phyloP scores from a whole-genome alignment of 2,797 vertebrate genomes.

The Notoglanidium macrostoma region DNA sequence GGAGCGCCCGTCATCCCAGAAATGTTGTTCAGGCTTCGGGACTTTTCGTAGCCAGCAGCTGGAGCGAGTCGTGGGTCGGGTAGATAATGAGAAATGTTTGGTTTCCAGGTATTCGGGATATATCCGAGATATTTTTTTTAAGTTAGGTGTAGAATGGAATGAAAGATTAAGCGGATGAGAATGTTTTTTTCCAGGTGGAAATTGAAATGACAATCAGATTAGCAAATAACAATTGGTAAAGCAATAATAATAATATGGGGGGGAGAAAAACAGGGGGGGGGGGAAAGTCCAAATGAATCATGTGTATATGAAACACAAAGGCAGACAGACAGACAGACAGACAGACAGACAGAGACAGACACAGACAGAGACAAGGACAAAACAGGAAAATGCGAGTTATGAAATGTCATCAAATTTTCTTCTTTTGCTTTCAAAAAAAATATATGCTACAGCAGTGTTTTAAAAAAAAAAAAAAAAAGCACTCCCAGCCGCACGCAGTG shows the following conservation, averaged over 20 bases:
- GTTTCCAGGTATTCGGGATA: background rate
- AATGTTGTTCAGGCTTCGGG: constrained; percentile 94
- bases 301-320: constrained; percentile 54
- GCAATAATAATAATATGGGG: constrained; percentile 1
- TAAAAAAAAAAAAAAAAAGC: constrained; percentile 41
- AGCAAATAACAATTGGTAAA: constrained; percentile 53
- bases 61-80: background rate
- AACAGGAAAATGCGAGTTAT: constrained; percentile 80
- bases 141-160: background rate
- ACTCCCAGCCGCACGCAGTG: constrained; percentile 57
- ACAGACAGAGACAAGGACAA: constrained; percentile 77
- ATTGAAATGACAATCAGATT: background rate
- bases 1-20: constrained; percentile 85
- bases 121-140: background rate
- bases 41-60: constrained; percentile 91
- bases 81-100: constrained; percentile 13
- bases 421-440: constrained; percentile 45
- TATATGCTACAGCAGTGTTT: constrained; percentile 65
- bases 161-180: background rate
- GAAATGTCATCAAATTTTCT: constrained; percentile 70
- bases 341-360: constrained; percentile 61
- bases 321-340: constrained; percentile 56
- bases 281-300: constrained; percentile 46
- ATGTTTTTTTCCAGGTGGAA: background rate
- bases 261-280: constrained; percentile 54